Conservation (phyloP, 1,140 invertebrate genomes). For the Delia radicum region DNA sequence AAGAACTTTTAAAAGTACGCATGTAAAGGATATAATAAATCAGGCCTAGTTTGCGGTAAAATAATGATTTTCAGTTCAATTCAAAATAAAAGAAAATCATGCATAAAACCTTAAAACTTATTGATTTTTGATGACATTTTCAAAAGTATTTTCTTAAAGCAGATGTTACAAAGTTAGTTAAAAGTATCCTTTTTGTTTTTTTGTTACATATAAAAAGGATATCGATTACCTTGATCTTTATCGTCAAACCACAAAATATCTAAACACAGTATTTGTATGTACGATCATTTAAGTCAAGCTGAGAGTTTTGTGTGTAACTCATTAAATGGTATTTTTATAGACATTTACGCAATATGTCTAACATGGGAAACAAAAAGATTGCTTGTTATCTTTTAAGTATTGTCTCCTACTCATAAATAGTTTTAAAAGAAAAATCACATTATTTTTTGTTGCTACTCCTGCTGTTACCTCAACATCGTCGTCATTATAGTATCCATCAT, state of each 20-base stretch:
- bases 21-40: too few species aligned
- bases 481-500: constrained; percentile 2
- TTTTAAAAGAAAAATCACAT: neutral
- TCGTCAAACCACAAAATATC: neutral
- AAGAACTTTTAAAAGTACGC: too few species aligned
- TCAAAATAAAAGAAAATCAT: neutral
- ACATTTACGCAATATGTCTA: constrained; percentile 29
- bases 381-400: constrained; percentile 17
- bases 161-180: neutral
- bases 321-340: constrained; percentile 41
- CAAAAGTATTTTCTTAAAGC: neutral
- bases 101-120: neutral
- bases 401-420: neutral
- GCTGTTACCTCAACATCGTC: neutral
- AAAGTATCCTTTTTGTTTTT: neutral
- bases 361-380: neutral
- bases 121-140: neutral
- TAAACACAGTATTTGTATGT: neutral
- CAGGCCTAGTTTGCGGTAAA: too few species aligned
- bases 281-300: constrained; percentile 32
- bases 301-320: constrained; percentile 31
- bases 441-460: neutral
- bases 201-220: neutral
- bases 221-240: constrained; percentile 9
- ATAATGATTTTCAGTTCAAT: neutral